phyloP scores from a whole-genome alignment of 2,888 invertebrate genomes.

The Nesidiocoris tenuis region DNA sequence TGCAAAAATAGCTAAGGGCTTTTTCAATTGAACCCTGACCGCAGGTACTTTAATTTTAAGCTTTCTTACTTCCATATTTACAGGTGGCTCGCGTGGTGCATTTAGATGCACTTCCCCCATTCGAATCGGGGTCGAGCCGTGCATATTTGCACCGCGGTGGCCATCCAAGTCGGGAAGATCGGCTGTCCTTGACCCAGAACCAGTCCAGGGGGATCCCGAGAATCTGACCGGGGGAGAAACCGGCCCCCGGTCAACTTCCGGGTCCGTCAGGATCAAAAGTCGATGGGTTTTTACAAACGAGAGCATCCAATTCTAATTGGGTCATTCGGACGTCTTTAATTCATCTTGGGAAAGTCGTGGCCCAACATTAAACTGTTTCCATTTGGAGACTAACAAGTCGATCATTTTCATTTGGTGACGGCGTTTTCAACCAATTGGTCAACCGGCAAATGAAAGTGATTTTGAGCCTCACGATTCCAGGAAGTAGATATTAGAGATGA shows the following conservation, averaged over 20 bases:
- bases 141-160: background rate
- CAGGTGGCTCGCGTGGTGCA: background rate
- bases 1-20: too few relatives aligned
- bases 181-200: background rate
- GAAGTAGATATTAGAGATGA: too few relatives aligned
- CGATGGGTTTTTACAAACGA: background rate
- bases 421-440: too few relatives aligned
- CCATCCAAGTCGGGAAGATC: background rate
- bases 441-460: too few relatives aligned
- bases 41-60: too few relatives aligned
- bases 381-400: background rate
- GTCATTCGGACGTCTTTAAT: background rate
- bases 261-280: background rate
- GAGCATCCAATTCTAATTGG: background rate
- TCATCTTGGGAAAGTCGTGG: background rate
- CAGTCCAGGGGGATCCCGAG: background rate
- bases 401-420: too few relatives aligned
- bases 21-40: too few relatives aligned
- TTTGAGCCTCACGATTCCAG: too few relatives aligned
- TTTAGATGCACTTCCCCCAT: background rate
- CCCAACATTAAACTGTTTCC: background rate
- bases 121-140: background rate
- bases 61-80: too few relatives aligned
- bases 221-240: background rate
- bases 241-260: background rate